Evolutionary conservation across 1,140 invertebrate genomes (phyloP).

Genomic region (Archivesica marissinica): DNA sequence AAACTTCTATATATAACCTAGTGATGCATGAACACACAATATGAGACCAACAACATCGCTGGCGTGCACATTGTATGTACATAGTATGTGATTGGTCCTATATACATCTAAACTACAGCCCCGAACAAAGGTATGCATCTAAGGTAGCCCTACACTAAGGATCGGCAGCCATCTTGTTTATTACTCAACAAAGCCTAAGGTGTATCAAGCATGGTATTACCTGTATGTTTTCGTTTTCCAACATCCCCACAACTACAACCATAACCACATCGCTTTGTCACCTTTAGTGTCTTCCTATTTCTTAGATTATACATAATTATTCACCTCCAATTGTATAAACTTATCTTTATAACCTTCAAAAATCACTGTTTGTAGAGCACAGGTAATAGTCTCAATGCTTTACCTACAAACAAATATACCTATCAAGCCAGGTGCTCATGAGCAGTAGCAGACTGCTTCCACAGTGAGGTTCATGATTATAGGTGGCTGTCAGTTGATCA

Average conservation of each 20-base stretch:
- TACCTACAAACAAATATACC: slow-evolving; percentile 48
- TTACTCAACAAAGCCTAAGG: slow-evolving; percentile 6
- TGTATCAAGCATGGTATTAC: slow-evolving; percentile 25
- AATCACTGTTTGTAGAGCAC: slow-evolving; percentile 2
- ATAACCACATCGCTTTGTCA: slow-evolving; percentile 52
- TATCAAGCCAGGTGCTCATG: slow-evolving; percentile 27
- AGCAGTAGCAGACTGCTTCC: slow-evolving; percentile 13
- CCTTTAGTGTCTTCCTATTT: slow-evolving; percentile 47
- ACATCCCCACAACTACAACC: slow-evolving; percentile 28
- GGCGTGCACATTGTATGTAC: too few relatives aligned
- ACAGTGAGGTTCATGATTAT: background rate
- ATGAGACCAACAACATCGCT: too few relatives aligned
- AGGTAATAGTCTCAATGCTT: slow-evolving; percentile 44
- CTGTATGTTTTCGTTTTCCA: slow-evolving; percentile 35
- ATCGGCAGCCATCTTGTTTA: slow-evolving; percentile 19
- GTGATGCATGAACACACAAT: too few relatives aligned
- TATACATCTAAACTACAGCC: too few relatives aligned
- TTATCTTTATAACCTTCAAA: background rate
- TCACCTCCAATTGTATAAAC: background rate
- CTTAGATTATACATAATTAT: slow-evolving; percentile 54
- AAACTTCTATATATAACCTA: too few relatives aligned
- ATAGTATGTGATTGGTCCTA: too few relatives aligned
- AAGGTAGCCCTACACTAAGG: too few relatives aligned
- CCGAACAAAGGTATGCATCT: too few relatives aligned
- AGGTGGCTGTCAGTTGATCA: too few relatives aligned